Conservation (phyloP, 2,113 vertebrate species). For the Pagrus major region DNA sequence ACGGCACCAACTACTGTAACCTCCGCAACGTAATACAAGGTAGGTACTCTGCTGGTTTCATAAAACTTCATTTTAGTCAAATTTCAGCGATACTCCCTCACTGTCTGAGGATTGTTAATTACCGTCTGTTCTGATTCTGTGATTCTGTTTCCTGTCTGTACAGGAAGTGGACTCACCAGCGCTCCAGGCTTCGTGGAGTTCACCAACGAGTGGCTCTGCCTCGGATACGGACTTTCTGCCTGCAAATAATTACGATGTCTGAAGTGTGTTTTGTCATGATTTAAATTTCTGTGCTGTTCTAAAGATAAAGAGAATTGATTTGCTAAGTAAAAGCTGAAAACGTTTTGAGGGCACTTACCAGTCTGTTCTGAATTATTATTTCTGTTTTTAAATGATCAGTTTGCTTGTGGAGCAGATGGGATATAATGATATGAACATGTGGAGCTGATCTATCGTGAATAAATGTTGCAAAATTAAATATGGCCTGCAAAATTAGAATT, state of each 20-base stretch:
- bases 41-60: too few species aligned
- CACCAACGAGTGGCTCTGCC: conserved; percentile 75
- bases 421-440: background rate
- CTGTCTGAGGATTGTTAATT: background rate
- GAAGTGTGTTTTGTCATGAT: background rate
- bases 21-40: conserved; percentile 65
- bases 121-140: background rate
- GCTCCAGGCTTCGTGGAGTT: conserved; percentile 67
- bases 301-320: background rate
- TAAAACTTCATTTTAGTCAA: background rate
- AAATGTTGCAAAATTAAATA: background rate
- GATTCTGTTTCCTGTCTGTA: conserved; percentile 20
- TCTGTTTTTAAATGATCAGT: background rate
- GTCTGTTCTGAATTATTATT: background rate
- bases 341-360: too few species aligned
- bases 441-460: background rate
- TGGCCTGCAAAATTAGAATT: background rate
- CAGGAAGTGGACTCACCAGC: conserved; percentile 71
- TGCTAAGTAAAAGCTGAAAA: conserved; percentile 13
- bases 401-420: background rate
- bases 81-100: background rate
- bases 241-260: conserved; percentile 41
- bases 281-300: background rate
- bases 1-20: conserved; percentile 77
- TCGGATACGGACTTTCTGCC: conserved; percentile 47